A percentile compares a stretch with the other conserved stretches of the same genome.
These are phyloP conservation scores for Hystrix cristata DNA, from an alignment of 2,113 vertebrate species.

Conservation along the genomic window DNA sequence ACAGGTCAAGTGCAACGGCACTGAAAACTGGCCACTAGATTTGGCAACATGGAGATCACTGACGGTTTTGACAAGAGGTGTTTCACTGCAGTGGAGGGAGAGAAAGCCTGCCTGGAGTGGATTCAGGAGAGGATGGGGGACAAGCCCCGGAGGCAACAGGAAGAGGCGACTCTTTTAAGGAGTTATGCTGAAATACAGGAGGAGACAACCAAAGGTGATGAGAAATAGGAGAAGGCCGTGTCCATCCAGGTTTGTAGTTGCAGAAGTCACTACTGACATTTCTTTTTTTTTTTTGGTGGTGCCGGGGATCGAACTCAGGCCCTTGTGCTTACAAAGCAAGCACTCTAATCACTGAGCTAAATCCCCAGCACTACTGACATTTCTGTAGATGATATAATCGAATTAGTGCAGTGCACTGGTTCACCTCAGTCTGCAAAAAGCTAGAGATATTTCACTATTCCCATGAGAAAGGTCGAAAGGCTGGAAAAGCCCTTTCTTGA, in stretches of 20 bases:
- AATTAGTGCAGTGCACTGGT: background rate
- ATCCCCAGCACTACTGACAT: too few species aligned
- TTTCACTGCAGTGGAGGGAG: background rate
- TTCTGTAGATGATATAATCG: too few species aligned
- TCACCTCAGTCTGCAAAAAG: background rate
- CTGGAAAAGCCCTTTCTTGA: background rate
- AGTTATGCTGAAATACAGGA: background rate
- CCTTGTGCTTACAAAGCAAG: too few species aligned
- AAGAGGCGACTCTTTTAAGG: background rate
- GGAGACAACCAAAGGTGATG: background rate
- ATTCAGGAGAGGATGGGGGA: background rate
- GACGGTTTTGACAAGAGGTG: background rate
- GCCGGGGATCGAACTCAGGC: too few species aligned
- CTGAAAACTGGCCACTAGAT: background rate
- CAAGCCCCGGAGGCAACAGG: background rate
- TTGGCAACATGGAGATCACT: background rate
- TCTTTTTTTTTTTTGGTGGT: background rate
- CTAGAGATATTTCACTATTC: background rate
- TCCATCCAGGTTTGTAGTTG: background rate
- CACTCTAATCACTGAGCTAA: too few species aligned
- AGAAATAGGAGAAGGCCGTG: background rate
- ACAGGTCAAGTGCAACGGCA: background rate
- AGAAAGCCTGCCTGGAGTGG: background rate
- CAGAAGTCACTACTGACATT: background rate
- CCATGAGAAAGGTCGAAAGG: background rate